Conservation (phyloP, 1,140 invertebrate species). For the Aphis gossypii region DNA sequence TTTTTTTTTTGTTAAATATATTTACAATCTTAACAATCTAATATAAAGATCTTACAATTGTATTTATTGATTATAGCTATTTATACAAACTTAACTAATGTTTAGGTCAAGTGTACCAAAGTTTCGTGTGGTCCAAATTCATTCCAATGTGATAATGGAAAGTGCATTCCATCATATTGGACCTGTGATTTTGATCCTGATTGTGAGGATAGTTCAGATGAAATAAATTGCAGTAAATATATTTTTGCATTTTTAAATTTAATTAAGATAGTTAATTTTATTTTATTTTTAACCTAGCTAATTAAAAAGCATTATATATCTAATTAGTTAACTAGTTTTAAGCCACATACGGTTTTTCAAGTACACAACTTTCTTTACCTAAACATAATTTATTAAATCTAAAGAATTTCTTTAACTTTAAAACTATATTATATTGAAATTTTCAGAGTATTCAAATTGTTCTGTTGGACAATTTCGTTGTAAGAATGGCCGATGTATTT, state of each 20-base stretch:
- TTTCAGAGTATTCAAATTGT: conserved; percentile 56
- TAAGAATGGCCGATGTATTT: conserved; percentile 60
- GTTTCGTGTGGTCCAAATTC: conserved; percentile 62
- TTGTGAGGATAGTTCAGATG: conserved; percentile 65
- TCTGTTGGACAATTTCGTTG: conserved; percentile 63
- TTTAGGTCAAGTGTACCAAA: conserved; percentile 73
- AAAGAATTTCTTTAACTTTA: neutral
- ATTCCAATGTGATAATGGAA: conserved; percentile 59
- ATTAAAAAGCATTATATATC: no score
- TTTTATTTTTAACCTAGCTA: neutral
- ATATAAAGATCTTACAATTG: no score
- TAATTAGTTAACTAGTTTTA: neutral
- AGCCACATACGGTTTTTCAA: neutral
- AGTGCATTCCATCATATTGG: conserved; percentile 59
- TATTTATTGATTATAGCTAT: neutral
- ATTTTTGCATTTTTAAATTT: neutral
- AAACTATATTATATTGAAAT: conserved; percentile 62
- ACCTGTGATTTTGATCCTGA: conserved; percentile 65
- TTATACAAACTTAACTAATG: neutral
- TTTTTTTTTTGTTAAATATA: neutral
- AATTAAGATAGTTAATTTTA: neutral
- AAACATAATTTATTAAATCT: neutral
- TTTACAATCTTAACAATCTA: neutral
- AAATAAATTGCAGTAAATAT: conserved; percentile 67
- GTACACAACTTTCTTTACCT: neutral